Evolutionary conservation across 2,888 invertebrate genomes (phyloP).

Genomic region (Campaea margaritaria): DNA sequence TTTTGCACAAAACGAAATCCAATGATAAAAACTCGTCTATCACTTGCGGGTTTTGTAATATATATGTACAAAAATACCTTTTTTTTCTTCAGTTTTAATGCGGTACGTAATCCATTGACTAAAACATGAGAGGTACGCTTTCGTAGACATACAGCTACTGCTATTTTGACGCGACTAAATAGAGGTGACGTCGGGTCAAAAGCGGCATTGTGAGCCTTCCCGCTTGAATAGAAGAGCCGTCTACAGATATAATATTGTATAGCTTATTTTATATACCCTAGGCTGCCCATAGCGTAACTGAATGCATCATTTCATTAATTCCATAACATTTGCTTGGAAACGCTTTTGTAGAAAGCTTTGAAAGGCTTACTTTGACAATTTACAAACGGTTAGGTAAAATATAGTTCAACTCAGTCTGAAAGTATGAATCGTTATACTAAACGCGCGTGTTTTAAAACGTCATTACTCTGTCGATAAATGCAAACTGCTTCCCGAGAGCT

Average conservation of each 20-base stretch:
- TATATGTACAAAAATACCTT: too few relatives aligned
- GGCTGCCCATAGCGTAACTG: slow-evolving; percentile 11
- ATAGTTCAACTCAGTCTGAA: not conserved
- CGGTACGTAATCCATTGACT: not conserved
- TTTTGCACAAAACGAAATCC: too few relatives aligned
- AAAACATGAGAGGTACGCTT: slow-evolving; percentile 25
- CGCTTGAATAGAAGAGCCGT: slow-evolving; percentile 31
- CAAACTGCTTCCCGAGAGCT: slow-evolving; percentile 42
- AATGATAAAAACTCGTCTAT: too few relatives aligned
- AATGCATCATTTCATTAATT: slow-evolving; percentile 21
- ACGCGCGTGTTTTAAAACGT: slow-evolving; percentile 21
- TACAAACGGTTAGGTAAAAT: slow-evolving; percentile 8
- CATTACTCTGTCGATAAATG: slow-evolving; percentile 50
- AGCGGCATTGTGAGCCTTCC: slow-evolving; percentile 33
- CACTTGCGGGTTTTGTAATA: too few relatives aligned
- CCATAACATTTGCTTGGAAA: slow-evolving; percentile 10
- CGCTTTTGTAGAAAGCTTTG: not conserved
- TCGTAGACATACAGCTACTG: slow-evolving; percentile 21
- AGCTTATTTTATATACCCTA: too few relatives aligned
- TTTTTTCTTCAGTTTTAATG: too few relatives aligned
- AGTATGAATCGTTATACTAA: not conserved
- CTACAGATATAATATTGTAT: not conserved
- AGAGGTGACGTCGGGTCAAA: slow-evolving; percentile 33
- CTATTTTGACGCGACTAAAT: slow-evolving; percentile 34
- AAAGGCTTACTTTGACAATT: slow-evolving; percentile 2